These are phyloP conservation scores for Unio delphinus DNA, from an alignment of 2,888 invertebrate genomes.

Conservation along the genomic window DNA sequence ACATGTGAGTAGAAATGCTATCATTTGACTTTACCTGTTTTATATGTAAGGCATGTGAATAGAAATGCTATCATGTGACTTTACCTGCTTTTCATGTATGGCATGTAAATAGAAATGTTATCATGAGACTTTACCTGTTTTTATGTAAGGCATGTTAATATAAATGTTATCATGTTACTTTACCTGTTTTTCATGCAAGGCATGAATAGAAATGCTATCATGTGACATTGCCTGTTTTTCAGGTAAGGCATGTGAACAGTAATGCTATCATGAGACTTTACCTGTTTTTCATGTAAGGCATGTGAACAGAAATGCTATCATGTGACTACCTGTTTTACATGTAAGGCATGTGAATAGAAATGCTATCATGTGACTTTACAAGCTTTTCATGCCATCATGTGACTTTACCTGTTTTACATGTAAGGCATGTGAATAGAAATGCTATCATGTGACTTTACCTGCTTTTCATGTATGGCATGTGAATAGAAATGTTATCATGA, in stretches of 20 bases:
- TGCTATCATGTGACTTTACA: no score
- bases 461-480: slow-evolving; percentile 48
- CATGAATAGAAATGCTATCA: no score
- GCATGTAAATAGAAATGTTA: slow-evolving; percentile 54
- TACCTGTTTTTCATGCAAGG: slow-evolving; percentile 69
- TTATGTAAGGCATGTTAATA: slow-evolving; percentile 59
- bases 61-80: no score
- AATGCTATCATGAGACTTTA: slow-evolving; percentile 12
- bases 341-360: slow-evolving; percentile 61
- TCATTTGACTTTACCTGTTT: slow-evolving; percentile 57
- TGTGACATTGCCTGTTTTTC: slow-evolving; percentile 63
- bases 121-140: slow-evolving; percentile 57
- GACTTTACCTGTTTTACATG: slow-evolving; percentile 67
- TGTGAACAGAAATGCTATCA: slow-evolving; percentile 48
- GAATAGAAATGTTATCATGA: no score
- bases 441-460: slow-evolving; percentile 42
- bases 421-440: slow-evolving; percentile 22
- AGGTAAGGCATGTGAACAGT: no score
- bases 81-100: slow-evolving; percentile 64
- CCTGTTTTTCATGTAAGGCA: slow-evolving; percentile 64
- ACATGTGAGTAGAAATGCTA: slow-evolving; percentile 3
- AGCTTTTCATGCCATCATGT: no score
- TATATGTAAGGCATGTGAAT: slow-evolving; percentile 22
- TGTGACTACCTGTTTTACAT: slow-evolving; percentile 65
- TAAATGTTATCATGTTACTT: neutral